phyloP scores from a whole-genome alignment of 2,888 invertebrate species.

The Eretmocerus hayati region DNA sequence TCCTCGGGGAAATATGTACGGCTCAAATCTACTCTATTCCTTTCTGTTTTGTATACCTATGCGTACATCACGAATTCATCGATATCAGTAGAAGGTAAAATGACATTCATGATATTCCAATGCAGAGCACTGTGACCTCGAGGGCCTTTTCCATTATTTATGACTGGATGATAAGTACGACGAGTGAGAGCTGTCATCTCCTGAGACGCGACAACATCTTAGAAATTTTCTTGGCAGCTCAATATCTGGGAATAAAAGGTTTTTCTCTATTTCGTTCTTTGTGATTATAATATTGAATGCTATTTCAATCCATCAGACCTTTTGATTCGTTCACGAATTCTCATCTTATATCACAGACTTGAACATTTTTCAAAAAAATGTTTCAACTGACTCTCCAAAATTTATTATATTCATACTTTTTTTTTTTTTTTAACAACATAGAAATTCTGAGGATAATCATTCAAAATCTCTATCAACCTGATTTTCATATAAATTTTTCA shows the following conservation, averaged over 20 bases:
- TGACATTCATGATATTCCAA: constrained; percentile 24
- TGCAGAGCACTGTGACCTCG: constrained; percentile 45
- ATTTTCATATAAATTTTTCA: neutral
- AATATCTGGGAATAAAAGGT: constrained; percentile 65
- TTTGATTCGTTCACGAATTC: too few relatives aligned
- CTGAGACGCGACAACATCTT: constrained; percentile 64
- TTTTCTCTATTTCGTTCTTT: neutral
- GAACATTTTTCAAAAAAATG: too few relatives aligned
- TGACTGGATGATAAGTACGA: constrained; percentile 71
- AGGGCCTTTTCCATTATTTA: constrained; percentile 65
- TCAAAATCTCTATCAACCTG: neutral
- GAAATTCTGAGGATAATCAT: neutral
- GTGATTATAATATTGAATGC: too few relatives aligned
- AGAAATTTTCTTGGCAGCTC: constrained; percentile 66
- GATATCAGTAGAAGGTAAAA: neutral
- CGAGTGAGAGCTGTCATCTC: constrained; percentile 57
- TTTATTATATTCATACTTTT: neutral
- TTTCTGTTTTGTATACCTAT: neutral
- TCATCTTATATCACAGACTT: too few relatives aligned
- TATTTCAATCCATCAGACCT: too few relatives aligned
- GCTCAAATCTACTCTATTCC: neutral
- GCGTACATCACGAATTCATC: neutral
- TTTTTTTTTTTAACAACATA: neutral
- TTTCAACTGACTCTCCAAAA: too few relatives aligned
- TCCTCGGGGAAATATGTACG: constrained; percentile 23